Evolutionary conservation across 2,113 vertebrate species (phyloP).

Genomic region (Cavia aperea): DNA sequence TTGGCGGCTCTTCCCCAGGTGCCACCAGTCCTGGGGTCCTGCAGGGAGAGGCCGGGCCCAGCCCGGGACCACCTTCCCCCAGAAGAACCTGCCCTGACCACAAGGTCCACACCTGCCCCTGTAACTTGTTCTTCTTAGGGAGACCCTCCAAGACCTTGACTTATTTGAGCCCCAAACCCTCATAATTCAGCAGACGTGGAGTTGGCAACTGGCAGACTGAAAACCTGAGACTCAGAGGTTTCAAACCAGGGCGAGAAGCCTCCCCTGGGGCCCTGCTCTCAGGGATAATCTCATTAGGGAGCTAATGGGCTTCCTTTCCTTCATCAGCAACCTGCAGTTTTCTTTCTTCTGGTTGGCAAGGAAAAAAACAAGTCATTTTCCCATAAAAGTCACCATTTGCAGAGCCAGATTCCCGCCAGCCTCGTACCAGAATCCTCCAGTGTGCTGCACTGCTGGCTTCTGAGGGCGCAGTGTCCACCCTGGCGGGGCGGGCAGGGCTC

Average conservation of each 20-base stretch:
- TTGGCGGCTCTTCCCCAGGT: too few relatives aligned
- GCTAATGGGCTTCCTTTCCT: not conserved
- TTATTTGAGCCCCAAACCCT: not conserved
- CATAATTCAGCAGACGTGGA: not conserved
- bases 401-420: conserved; percentile 12
- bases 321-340: not conserved
- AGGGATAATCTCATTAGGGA: not conserved
- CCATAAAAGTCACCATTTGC: conserved; percentile 31
- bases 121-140: not conserved
- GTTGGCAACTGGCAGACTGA: not conserved
- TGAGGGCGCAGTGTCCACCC: fast-evolving
- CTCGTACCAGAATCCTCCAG: not conserved
- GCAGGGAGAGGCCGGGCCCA: not conserved
- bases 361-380: conserved; percentile 49
- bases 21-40: not conserved
- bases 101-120: too few relatives aligned
- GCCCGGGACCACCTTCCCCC: not conserved
- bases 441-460: not conserved
- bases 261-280: not conserved
- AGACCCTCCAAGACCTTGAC: not conserved
- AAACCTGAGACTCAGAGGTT: not conserved
- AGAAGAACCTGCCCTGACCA: not conserved
- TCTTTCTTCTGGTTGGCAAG: conserved; percentile 31
- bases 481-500: not conserved
- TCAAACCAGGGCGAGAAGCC: not conserved